A percentile compares a stretch with the other conserved stretches of the same genome.
Conservation (phyloP, 2,888 invertebrate species). For the Odontocolon sp. region DNA sequence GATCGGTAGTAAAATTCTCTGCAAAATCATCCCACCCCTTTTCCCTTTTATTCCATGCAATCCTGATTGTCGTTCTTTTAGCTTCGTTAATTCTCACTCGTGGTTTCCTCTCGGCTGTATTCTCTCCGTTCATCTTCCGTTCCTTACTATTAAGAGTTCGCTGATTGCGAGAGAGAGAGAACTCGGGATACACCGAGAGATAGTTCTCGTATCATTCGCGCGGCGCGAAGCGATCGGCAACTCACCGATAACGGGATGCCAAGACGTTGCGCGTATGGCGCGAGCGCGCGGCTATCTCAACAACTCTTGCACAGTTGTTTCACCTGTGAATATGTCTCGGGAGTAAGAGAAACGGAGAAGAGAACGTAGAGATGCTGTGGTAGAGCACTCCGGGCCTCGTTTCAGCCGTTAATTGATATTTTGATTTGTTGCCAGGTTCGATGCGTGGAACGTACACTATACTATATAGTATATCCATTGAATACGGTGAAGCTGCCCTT, state of each 20-base stretch:
- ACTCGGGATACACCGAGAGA: constrained; percentile 29
- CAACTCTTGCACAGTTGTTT: constrained; percentile 25
- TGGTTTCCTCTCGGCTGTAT: constrained; percentile 14
- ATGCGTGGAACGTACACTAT: constrained; percentile 22
- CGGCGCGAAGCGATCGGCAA: constrained; percentile 67
- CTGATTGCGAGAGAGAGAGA: constrained; percentile 15
- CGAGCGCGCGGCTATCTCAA: constrained; percentile 9
- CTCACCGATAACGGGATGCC: constrained; percentile 75
- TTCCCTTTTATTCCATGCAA: constrained; percentile 28
- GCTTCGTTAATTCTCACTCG: constrained; percentile 54
- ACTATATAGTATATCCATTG: no score
- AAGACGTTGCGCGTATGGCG: constrained; percentile 40
- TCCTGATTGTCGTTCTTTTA: constrained; percentile 52
- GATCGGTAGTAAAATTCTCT: constrained; percentile 2
- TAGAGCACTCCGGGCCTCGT: constrained; percentile 27
- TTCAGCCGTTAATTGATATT: constrained; percentile 63
- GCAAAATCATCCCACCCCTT: constrained; percentile 1
- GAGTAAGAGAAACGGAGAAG: constrained; percentile 23
- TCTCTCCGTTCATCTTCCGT: constrained; percentile 39
- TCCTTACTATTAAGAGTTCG: constrained; percentile 24
- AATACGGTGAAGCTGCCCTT: no score
- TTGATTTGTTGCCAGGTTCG: constrained; percentile 60
- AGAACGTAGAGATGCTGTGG: constrained; percentile 18
- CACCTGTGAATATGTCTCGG: constrained; percentile 38
- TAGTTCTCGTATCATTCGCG: constrained; percentile 53